phyloP scores from a whole-genome alignment of 1,140 invertebrate species.

The Phocides pigmalion region DNA sequence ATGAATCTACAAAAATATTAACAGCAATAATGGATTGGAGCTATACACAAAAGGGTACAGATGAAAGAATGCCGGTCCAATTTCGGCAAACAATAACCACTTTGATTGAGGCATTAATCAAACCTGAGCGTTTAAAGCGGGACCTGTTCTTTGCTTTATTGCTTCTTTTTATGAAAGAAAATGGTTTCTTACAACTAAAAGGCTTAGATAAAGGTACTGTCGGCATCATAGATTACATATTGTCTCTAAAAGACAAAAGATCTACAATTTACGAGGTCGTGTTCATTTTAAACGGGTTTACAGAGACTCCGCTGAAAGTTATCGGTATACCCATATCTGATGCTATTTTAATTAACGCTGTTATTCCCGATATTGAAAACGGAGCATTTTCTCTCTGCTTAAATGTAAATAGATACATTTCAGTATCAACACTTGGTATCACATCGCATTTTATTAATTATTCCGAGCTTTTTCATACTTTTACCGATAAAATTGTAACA shows the following conservation, averaged over 20 bases:
- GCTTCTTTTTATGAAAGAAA: slow-evolving; percentile 54
- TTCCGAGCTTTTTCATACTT: slow-evolving; percentile 29
- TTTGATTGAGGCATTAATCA: slow-evolving; percentile 55
- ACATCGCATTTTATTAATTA: slow-evolving; percentile 39
- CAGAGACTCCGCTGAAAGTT: slow-evolving; percentile 44
- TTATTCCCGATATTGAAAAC: slow-evolving; percentile 36
- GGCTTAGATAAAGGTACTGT: slow-evolving; percentile 25
- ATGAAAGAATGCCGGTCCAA: slow-evolving; percentile 43
- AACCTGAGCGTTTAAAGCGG: slow-evolving; percentile 48
- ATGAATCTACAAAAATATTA: slow-evolving; percentile 30
- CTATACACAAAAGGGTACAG: slow-evolving; percentile 36
- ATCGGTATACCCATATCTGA: slow-evolving; percentile 39
- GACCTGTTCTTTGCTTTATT: slow-evolving; percentile 53
- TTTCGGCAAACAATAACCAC: slow-evolving; percentile 46
- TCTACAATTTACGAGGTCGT: slow-evolving; percentile 36
- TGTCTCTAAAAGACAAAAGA: slow-evolving; percentile 31
- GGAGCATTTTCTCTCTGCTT: slow-evolving; percentile 50
- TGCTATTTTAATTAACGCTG: slow-evolving; percentile 47
- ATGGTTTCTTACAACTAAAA: slow-evolving; percentile 49
- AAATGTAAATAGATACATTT: slow-evolving; percentile 36
- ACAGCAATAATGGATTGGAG: slow-evolving; percentile 25
- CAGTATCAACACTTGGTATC: slow-evolving; percentile 35
- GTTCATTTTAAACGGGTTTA: slow-evolving; percentile 39
- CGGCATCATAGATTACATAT: slow-evolving; percentile 40
- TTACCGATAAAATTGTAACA: slow-evolving; percentile 46